Evolutionary conservation across 1,140 invertebrate genomes (phyloP), one percentile per base, ranked within the genome.

Genomic region (Drosophila nasuta): DNA sequence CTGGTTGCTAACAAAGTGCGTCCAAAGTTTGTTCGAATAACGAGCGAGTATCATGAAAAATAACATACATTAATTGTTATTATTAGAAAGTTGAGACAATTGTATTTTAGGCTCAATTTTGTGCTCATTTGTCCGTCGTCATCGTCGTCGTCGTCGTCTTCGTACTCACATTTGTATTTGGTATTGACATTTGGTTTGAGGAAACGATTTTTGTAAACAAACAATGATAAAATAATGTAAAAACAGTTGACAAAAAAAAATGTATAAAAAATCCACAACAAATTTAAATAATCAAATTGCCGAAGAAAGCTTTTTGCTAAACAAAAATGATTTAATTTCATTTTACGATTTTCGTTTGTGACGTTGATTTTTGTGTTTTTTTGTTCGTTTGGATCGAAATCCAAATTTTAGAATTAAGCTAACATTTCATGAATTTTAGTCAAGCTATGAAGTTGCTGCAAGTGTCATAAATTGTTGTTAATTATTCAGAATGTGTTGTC

Each of bases 391-490:
- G 46, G 7, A 63, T 38, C 20, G 43, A 65, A 64, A 45, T 62
- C 79, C 73, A 63, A 71, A 79, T 70, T 73, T 71, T 89, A 90
- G 81, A 56, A 63, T 69, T 89, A 89, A 89, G 85, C 85, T 89
- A 89, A 89, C 80, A 83, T 83, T 49, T 83, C 63, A 89, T 83
- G 70, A 83, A 88, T 83, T 82, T 88, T 88, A 89, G 86, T 79
- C 82, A 83, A 91, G 91, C 91, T 92, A 92, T 92, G 91, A 92
- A 92, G 91, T 92, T 92, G 91, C 91, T 92, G 91, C 88, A 92
- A 92, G 87, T 92, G 90, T 91, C 79, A 83, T 78, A 10, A 54
- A 54, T 74, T 74, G 51, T 67, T 66, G 56, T 64, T 41, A 71
- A 65, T 30, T 41, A 75, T 60, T 30, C 30, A 41, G 77, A 75